phyloP scores from a whole-genome alignment of 1,140 invertebrate species.

The Drosophila auraria region DNA sequence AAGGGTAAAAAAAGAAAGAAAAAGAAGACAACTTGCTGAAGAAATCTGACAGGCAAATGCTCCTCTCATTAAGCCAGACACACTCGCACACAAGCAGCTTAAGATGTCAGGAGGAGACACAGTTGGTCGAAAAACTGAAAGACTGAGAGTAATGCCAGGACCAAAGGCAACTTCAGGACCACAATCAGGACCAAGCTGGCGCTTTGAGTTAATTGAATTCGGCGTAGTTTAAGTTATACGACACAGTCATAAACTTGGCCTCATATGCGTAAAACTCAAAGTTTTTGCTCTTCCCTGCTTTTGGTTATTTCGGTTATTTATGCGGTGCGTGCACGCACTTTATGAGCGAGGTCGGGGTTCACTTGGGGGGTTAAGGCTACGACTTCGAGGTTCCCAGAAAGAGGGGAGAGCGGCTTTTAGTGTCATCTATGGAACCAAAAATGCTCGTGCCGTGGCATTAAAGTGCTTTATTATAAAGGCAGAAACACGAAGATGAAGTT shows the following conservation, averaged over 20 bases:
- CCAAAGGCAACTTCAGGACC: slow-evolving; percentile 23
- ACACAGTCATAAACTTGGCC: slow-evolving; percentile 68
- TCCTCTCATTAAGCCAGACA: slow-evolving; percentile 46
- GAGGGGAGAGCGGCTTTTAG: slow-evolving; percentile 32
- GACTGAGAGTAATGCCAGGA: slow-evolving; percentile 15
- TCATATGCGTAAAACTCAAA: slow-evolving; percentile 68
- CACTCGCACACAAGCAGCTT: slow-evolving; percentile 34
- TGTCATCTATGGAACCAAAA: slow-evolving; percentile 55
- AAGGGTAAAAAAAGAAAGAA: slow-evolving; percentile 2
- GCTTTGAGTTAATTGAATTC: slow-evolving; percentile 69
- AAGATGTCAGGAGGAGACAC: slow-evolving; percentile 41
- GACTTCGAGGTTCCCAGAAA: neutral
- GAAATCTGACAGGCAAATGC: slow-evolving; percentile 54
- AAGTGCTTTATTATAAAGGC: slow-evolving; percentile 49
- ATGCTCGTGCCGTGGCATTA: slow-evolving; percentile 58
- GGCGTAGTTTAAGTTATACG: slow-evolving; percentile 70
- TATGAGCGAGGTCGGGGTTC: slow-evolving; percentile 31
- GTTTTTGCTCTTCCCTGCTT: slow-evolving; percentile 10
- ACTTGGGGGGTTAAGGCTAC: neutral
- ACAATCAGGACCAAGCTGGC: slow-evolving; percentile 39
- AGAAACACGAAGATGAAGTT: slow-evolving; percentile 1
- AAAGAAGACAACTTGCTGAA: slow-evolving; percentile 9
- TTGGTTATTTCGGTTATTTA: slow-evolving; percentile 49
- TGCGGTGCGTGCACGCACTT: slow-evolving; percentile 53
- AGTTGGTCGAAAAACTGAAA: slow-evolving; percentile 25